A percentile compares a stretch with the other conserved stretches of the same genome.
These are phyloP conservation scores for Lasioglossum malachurum DNA, from an alignment of 2,888 invertebrate genomes.

Conservation along the genomic window DNA sequence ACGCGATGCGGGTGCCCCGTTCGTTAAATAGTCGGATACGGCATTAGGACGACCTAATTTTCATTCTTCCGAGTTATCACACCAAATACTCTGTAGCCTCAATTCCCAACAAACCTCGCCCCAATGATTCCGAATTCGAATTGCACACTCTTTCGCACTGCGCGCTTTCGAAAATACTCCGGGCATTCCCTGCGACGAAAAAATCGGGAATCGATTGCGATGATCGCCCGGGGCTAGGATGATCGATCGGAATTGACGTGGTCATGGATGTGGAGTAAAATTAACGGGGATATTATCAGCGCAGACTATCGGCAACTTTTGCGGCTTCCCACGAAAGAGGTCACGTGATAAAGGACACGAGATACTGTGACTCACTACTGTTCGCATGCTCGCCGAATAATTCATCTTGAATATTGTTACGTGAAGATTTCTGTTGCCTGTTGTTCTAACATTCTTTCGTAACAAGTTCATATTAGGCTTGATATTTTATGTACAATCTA, in stretches of 20 bases:
- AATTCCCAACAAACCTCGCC: neutral
- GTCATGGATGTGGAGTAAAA: constrained; percentile 30
- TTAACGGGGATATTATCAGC: constrained; percentile 43
- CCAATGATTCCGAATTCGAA: neutral
- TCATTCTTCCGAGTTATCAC: constrained; percentile 14
- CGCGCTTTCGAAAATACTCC: neutral
- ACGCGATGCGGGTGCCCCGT: constrained; percentile 72
- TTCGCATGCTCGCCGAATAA: neutral
- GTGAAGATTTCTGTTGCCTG: neutral
- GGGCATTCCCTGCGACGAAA: neutral
- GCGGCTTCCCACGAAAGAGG: constrained; percentile 49
- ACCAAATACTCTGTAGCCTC: neutral
- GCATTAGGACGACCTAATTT: constrained; percentile 77
- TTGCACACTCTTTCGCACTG: neutral
- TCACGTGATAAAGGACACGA: constrained; percentile 47
- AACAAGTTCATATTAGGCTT: neutral
- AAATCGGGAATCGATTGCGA: neutral
- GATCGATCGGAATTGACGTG: constrained; percentile 25
- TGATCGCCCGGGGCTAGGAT: neutral
- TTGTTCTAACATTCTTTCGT: neutral
- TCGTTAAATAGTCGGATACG: constrained; percentile 78
- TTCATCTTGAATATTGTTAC: neutral
- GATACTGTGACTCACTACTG: constrained; percentile 6
- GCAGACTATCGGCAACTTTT: constrained; percentile 35
- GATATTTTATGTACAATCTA: neutral